Evolutionary conservation across 2,888 invertebrate genomes (phyloP).

Genomic region (Nomada fucata): DNA sequence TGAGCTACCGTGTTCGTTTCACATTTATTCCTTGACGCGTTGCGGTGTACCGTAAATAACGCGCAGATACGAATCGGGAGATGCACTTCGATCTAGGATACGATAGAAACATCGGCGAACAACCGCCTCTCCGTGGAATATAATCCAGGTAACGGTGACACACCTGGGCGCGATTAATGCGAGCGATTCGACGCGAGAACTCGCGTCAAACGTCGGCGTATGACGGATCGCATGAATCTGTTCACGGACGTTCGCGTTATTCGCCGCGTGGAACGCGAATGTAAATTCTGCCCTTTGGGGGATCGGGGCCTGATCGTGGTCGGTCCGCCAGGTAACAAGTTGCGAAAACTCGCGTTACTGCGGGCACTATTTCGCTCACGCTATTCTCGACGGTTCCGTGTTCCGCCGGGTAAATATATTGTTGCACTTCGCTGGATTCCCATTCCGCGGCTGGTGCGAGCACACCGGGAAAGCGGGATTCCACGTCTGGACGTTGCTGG

Average conservation of each 20-base stretch:
- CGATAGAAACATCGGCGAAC: neutral
- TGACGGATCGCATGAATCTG: conserved; percentile 53
- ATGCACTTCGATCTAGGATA: neutral
- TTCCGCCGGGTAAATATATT: conserved; percentile 23
- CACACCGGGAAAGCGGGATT: conserved; percentile 8
- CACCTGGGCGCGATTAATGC: conserved; percentile 68
- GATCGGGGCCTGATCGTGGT: conserved; percentile 32
- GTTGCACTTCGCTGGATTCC: conserved; percentile 20
- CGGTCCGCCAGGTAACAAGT: conserved; percentile 49
- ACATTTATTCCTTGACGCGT: too few species aligned
- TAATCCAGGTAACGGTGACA: conserved; percentile 62
- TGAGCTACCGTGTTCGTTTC: too few species aligned
- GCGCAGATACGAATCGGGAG: neutral
- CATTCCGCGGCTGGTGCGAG: neutral
- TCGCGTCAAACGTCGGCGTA: conserved; percentile 43
- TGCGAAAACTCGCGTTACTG: conserved; percentile 54
- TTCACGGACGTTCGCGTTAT: conserved; percentile 21
- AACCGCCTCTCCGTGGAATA: conserved; percentile 17
- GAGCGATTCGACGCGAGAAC: conserved; percentile 64
- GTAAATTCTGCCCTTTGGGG: conserved; percentile 56
- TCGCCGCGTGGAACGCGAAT: conserved; percentile 34
- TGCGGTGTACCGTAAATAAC: too few species aligned
- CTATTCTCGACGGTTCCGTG: neutral
- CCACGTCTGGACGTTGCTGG: conserved; percentile 3
- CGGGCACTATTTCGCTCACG: conserved; percentile 26